Percentiles rank a stretch among this genome's conserved stretches.
phyloP scores from a whole-genome alignment of 2,113 vertebrate genomes.

The Psammodynastes pulverulentus region DNA sequence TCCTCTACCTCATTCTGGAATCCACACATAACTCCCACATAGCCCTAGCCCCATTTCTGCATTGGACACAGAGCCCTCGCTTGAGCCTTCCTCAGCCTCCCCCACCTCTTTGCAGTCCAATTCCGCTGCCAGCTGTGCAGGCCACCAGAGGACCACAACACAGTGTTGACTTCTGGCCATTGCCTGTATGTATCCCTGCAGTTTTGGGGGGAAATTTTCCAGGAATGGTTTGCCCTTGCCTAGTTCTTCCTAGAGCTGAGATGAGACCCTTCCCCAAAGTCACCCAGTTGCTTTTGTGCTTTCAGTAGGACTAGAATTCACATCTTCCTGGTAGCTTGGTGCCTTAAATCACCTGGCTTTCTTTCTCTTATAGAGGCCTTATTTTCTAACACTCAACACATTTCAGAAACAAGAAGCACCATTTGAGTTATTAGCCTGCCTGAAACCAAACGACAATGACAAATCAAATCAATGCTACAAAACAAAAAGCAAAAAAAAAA shows the following conservation, averaged over 20 bases:
- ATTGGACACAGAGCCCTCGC: no score
- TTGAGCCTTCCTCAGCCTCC: no score
- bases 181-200: background rate
- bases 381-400: background rate
- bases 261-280: background rate
- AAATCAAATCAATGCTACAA: background rate
- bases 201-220: background rate
- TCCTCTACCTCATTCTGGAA: no score
- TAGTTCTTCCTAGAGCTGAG: background rate
- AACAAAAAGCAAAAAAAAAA: background rate
- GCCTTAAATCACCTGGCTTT: background rate
- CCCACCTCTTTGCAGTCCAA: no score
- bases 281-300: background rate
- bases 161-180: background rate
- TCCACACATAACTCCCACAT: no score
- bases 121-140: no score
- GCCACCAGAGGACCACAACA: no score
- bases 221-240: background rate
- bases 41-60: no score
- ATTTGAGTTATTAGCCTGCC: background rate
- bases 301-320: background rate
- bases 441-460: background rate
- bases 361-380: background rate
- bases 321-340: background rate
- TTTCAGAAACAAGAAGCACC: background rate